Conservation (phyloP, 53 echinoderm and acorn worm genomes). For the Hippasteria phrygiana region DNA sequence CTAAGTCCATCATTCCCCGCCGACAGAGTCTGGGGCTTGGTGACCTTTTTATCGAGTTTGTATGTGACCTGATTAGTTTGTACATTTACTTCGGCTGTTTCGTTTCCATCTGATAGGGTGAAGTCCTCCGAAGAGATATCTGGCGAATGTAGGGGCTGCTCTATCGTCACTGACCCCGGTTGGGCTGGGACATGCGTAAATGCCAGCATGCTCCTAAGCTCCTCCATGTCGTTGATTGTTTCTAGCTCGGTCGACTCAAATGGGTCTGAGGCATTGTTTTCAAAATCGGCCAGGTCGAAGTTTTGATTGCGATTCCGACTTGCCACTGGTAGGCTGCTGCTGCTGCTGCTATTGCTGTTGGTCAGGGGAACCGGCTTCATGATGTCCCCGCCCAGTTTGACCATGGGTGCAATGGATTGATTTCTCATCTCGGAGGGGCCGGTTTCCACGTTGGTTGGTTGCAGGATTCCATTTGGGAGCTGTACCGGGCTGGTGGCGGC, state of each 20-base stretch:
- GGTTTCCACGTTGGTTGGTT: slow-evolving; percentile 31
- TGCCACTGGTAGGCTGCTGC: neutral
- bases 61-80: slow-evolving; percentile 50
- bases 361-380: slow-evolving; percentile 56
- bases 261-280: slow-evolving; percentile 83
- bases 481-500: slow-evolving; percentile 47
- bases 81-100: slow-evolving; percentile 31
- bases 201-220: slow-evolving; percentile 85
- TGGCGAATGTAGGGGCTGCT: slow-evolving; percentile 32
- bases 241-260: slow-evolving; percentile 96
- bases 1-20: slow-evolving; percentile 22
- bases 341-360: slow-evolving; percentile 11
- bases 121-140: slow-evolving; percentile 33
- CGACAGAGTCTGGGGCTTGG: neutral
- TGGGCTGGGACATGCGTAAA: slow-evolving; percentile 53
- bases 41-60: slow-evolving; percentile 39
- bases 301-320: slow-evolving; percentile 3
- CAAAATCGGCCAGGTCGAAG: slow-evolving; percentile 87
- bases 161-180: slow-evolving; percentile 9
- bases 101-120: neutral
- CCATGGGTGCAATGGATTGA: slow-evolving; percentile 30
- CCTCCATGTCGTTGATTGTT: slow-evolving; percentile 95
- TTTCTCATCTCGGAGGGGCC: slow-evolving; percentile 12
- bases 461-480: slow-evolving; percentile 48
- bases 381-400: slow-evolving; percentile 61